Conservation (phyloP, 1,140 invertebrate species). For the Halyomorpha halys region DNA sequence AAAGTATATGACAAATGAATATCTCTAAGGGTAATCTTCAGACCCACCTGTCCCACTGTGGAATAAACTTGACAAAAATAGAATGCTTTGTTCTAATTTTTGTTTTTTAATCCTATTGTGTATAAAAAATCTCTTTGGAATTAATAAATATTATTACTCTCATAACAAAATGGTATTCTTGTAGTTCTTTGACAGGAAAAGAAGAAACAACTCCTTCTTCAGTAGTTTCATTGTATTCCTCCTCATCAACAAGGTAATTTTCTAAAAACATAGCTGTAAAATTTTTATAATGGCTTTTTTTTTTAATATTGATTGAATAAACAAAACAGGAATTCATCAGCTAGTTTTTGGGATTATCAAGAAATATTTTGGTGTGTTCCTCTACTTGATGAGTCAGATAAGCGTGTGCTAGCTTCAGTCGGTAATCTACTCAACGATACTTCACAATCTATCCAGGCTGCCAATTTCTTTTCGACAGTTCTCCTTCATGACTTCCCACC, state of each 20-base stretch:
- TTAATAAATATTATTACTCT: no score
- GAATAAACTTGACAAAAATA: background rate
- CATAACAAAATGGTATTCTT: no score
- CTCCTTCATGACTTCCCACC: conserved; percentile 24
- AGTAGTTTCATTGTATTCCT: background rate
- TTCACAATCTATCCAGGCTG: conserved; percentile 17
- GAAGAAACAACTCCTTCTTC: background rate
- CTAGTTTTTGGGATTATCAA: background rate
- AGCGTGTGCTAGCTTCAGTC: conserved; percentile 16
- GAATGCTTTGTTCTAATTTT: no score
- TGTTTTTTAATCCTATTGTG: no score
- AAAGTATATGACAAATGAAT: no score
- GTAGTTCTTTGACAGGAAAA: background rate
- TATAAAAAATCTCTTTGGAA: background rate
- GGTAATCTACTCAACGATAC: conserved; percentile 3
- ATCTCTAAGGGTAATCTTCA: no score
- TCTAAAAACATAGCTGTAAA: background rate
- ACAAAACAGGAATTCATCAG: no score
- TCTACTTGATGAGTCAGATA: conserved; percentile 17
- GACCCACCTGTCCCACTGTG: no score
- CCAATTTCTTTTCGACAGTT: conserved; percentile 23
- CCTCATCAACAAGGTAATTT: background rate
- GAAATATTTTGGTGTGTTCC: conserved; percentile 10
- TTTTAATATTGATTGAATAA: background rate
- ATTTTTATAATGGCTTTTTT: background rate